phyloP scores from a whole-genome alignment of 2,797 vertebrate species.

The Neosalanx taihuensis region DNA sequence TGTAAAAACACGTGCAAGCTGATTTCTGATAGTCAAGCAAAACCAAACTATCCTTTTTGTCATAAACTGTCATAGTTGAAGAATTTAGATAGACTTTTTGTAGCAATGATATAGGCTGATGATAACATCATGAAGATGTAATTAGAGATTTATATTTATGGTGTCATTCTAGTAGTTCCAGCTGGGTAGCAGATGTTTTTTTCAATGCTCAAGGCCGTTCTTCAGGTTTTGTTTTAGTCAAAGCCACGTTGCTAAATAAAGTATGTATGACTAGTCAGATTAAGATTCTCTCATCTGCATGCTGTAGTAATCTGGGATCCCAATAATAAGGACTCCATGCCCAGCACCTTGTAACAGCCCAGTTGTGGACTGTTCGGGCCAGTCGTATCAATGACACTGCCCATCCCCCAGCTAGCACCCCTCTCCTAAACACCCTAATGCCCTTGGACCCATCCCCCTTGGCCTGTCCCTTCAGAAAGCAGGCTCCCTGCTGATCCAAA shows the following conservation, averaged over 20 bases:
- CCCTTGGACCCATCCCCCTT: background rate
- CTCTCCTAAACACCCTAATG: background rate
- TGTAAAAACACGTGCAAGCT: conserved; percentile 11
- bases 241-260: background rate
- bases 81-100: conserved; percentile 15
- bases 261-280: background rate
- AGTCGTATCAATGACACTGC: background rate
- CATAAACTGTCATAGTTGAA: conserved; percentile 1
- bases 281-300: background rate
- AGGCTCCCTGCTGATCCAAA: conserved; percentile 10
- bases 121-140: background rate
- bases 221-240: background rate
- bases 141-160: background rate
- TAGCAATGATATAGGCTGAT: background rate
- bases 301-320: too few species aligned
- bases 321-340: background rate
- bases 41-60: conserved; percentile 6
- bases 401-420: background rate
- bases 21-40: conserved; percentile 1
- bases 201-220: background rate
- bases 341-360: background rate
- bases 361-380: background rate
- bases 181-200: too few species aligned
- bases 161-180: background rate
- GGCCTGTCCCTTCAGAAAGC: background rate